These are phyloP conservation scores for Ochotona curzoniae DNA, from an alignment of 2,113 vertebrate species.

Conservation along the genomic window DNA sequence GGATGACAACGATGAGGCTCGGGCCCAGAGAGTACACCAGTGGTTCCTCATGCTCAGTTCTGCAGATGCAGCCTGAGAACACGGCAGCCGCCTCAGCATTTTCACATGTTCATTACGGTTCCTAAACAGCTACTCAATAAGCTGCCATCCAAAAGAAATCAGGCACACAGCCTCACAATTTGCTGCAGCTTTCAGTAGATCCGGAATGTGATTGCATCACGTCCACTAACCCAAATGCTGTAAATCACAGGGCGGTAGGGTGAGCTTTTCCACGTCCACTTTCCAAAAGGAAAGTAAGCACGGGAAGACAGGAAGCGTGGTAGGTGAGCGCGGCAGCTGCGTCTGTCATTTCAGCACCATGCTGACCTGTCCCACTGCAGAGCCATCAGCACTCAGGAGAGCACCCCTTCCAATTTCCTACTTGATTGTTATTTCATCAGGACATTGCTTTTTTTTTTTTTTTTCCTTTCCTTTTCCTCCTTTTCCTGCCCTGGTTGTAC, in stretches of 20 bases:
- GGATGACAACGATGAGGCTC: background rate
- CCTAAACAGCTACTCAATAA: slow-evolving; percentile 45
- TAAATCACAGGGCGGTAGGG: slow-evolving; percentile 35
- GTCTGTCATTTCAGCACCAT: slow-evolving; percentile 11
- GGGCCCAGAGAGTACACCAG: background rate
- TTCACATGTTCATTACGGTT: background rate
- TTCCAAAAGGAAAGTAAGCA: slow-evolving; percentile 57
- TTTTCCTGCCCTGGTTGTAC: background rate
- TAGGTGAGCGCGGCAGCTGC: background rate
- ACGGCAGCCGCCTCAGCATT: background rate
- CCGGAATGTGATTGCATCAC: slow-evolving; percentile 9
- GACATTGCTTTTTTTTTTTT: background rate
- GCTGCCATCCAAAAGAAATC: slow-evolving; percentile 16
- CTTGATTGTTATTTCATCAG: slow-evolving; percentile 60
- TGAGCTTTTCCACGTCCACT: slow-evolving; percentile 35
- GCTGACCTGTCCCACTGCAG: background rate
- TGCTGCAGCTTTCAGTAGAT: slow-evolving; percentile 24
- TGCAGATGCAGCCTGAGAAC: background rate
- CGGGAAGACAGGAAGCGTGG: slow-evolving; percentile 69
- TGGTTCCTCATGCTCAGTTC: background rate
- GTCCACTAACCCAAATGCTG: slow-evolving; percentile 15
- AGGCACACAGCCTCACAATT: slow-evolving; percentile 36
- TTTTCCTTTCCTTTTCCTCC: background rate
- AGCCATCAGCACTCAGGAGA: slow-evolving; percentile 57
- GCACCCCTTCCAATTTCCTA: slow-evolving; percentile 64